Base-by-base conservation (phyloP, 2,888 invertebrate genomes). In the Ophion obscuratus region DNA sequence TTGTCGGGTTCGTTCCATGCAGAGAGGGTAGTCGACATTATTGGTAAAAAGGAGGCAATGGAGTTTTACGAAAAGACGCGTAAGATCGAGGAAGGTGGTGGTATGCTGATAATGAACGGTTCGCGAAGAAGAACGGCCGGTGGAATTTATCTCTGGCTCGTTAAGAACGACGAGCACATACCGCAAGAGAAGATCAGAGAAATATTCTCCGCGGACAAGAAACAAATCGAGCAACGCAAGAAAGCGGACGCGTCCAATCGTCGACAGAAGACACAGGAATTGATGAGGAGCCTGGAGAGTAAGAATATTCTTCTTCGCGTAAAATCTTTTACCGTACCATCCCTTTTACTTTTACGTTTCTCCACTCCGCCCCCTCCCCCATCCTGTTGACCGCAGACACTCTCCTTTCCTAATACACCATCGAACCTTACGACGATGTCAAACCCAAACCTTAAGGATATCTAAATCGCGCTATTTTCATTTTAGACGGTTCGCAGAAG, bases 51-150 rank as follows among this genome's bases (percentile, higher is more conserved):
- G 87, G 96, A 97, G 91, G 96, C 97, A 7, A 95, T 98, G 85
- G 95, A 96, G 89, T 94, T 98, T 76, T 97, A 97, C 91, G 96
- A 96, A 90, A 96, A 97, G 94, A 98, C 98, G n/a, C 97, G 97
- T 92, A 95, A 96, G 90, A 96, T 98, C 79, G 98, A 98, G 94
- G 96, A 96, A 86, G 96, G 96, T 89, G 98, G 98, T 31, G 98
- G 98, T n/a, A 97, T 98, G 97, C 95, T 97, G 93, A 96, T 97
- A 73, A 96, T 97, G 96, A 97, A 97, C 94, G 97, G 97, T 70
- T 96, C 95, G 9, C 95, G 98, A 78, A 96, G 98, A 77, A 95
- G 98, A 87, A 98, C 98, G 6, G 96, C 98, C 0, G 98, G 98
- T 14, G 98, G 98, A 31, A 96, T 98, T 67, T 98, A 96, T 94